phyloP scores from a whole-genome alignment of 2,888 invertebrate genomes.

The Xylocampa areola region DNA sequence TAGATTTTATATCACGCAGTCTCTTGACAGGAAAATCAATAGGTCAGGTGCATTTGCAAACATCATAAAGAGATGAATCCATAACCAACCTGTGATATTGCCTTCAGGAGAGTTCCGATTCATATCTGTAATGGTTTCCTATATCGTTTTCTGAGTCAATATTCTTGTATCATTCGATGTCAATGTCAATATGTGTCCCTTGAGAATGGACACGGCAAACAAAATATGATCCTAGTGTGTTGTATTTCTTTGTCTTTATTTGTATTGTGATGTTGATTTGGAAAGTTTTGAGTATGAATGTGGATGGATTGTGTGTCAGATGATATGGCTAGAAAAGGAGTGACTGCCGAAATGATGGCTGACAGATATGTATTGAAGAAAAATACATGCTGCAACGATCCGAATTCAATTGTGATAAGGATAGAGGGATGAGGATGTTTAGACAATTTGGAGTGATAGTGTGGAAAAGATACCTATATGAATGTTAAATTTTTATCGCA shows the following conservation, averaged over 20 bases:
- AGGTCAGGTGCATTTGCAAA: background rate
- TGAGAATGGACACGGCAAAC: conserved; percentile 1
- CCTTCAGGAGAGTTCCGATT: background rate
- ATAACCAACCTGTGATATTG: background rate
- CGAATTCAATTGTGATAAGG: too few species aligned
- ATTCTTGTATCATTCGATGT: conserved; percentile 1
- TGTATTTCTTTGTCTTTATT: background rate
- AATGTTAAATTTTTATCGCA: too few species aligned
- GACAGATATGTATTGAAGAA: too few species aligned
- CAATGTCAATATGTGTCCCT: conserved; percentile 9
- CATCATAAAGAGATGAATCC: conserved; percentile 1
- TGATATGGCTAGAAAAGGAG: too few species aligned
- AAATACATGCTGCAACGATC: too few species aligned
- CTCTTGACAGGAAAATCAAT: background rate
- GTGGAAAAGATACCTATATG: too few species aligned
- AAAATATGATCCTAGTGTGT: background rate
- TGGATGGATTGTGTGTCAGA: too few species aligned
- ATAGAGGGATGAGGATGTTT: too few species aligned
- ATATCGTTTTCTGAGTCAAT: conserved; percentile 19
- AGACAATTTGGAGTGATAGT: too few species aligned
- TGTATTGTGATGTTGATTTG: too few species aligned
- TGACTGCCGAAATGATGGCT: too few species aligned
- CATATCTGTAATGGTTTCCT: conserved; percentile 17
- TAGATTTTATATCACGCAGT: background rate
- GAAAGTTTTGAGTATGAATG: too few species aligned